Base-by-base conservation (phyloP, 2,797 vertebrate species). In the Hippopotamyrus pictus region DNA sequence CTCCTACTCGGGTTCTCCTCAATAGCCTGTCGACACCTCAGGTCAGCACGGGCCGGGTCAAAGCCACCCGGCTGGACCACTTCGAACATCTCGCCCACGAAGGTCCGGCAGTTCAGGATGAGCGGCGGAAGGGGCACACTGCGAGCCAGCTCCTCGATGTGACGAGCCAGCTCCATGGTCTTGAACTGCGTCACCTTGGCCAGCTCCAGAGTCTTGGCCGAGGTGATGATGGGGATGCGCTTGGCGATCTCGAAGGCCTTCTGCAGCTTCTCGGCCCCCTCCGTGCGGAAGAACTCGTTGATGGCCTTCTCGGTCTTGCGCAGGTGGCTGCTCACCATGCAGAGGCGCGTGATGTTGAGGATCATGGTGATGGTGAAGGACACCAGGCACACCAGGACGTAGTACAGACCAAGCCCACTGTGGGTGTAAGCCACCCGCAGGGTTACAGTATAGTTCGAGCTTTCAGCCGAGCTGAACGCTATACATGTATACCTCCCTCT, bases 181-280 rank as follows among this genome's bases (percentile, higher is more conserved):
- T 98, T 99, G 89, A 96, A 98, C 93, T 99, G 98, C 1, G 98
- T 99, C 92, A 98, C 97, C 91, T 99, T 99, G 93, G 98, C 98
- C 17, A 99, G 91, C 94, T 99, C 98, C 48, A 97, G 92, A 0
- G 98, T 99, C 94, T 98, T 99, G 90, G 96, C 97, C 0, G 97
- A 97, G 0, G 98, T 99, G 89, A 99, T 92, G 92, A 99, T 99
- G 29, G 98, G 98, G 89, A 99, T 99, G 0, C 95, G 96, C 91
- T 99, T 99, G 92, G 98, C 98, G 0, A 99, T 96, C 94, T 99
- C 98, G 2, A 99, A 96, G 1, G 98, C 98, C 88, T 97, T 98
- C 95, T 99, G 98, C 57, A 99, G 96, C 92, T 98, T 99, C 94
- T 99, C 98, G 0, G 97, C 95, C 1, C 98, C 98, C 90, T 99